phyloP scores from a whole-genome alignment of 2,113 vertebrate genomes.

The Empidonax alnorum region DNA sequence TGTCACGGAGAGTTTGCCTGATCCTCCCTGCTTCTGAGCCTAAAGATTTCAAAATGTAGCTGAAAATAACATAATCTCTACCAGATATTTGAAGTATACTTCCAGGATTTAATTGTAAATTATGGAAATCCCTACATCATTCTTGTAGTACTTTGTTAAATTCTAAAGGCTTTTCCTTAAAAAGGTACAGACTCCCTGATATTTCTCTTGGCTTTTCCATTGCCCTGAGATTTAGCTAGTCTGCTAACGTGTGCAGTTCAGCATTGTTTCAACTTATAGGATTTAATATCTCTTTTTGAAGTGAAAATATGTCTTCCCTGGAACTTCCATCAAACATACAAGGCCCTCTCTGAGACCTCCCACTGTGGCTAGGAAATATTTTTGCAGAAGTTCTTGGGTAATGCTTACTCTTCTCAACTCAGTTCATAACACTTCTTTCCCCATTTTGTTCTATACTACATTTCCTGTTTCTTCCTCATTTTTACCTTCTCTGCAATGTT shows the following conservation, averaged over 20 bases:
- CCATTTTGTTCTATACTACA: background rate
- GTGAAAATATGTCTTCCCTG: background rate
- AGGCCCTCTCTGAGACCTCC: background rate
- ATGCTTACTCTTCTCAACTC: background rate
- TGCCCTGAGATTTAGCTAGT: background rate
- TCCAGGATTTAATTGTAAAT: background rate
- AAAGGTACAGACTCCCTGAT: background rate
- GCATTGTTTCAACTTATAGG: background rate
- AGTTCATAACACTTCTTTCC: background rate
- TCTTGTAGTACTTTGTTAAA: background rate
- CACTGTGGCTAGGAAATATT: background rate
- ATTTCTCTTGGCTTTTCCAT: constrained; percentile 6
- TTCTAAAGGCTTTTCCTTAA: background rate
- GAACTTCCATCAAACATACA: background rate
- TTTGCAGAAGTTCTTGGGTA: background rate
- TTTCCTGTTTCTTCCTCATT: background rate
- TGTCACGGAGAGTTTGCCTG: background rate
- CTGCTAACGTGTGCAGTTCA: background rate
- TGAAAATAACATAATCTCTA: background rate
- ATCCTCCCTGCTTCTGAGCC: background rate
- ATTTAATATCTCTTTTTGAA: background rate
- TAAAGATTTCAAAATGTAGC: background rate
- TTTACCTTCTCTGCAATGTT: background rate
- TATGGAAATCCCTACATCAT: background rate
- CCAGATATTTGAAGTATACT: background rate